Conservation (phyloP, 2,797 vertebrate species). For the Myotis findleyi region DNA sequence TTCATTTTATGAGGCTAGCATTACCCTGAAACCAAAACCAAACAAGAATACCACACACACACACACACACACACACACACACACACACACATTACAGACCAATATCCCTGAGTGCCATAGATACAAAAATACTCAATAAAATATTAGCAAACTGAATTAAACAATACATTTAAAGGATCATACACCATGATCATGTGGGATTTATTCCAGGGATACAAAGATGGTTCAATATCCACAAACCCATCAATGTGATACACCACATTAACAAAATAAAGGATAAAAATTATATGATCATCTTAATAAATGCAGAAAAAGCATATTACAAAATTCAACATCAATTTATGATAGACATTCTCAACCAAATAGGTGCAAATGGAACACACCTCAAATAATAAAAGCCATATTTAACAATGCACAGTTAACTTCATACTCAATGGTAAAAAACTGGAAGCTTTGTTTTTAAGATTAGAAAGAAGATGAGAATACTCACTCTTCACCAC, state of each 20-base stretch:
- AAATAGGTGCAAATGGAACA: background rate
- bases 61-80: background rate
- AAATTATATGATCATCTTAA: background rate
- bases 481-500: background rate
- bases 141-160: background rate
- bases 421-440: background rate
- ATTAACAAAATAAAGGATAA: background rate
- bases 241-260: background rate
- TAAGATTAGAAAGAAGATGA: background rate
- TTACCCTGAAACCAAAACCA: background rate
- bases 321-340: background rate
- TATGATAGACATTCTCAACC: background rate
- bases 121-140: background rate
- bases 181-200: background rate
- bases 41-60: background rate
- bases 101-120: background rate
- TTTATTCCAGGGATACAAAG: background rate
- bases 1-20: background rate
- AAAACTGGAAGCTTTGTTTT: background rate
- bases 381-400: background rate
- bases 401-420: background rate
- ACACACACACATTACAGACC: background rate
- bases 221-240: background rate
- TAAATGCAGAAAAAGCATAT: background rate
- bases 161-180: background rate